Evolutionary conservation across 2,797 vertebrate genomes (phyloP), one percentile per base, ranked within the genome.

Genomic region (Eospalax fontanierii): DNA sequence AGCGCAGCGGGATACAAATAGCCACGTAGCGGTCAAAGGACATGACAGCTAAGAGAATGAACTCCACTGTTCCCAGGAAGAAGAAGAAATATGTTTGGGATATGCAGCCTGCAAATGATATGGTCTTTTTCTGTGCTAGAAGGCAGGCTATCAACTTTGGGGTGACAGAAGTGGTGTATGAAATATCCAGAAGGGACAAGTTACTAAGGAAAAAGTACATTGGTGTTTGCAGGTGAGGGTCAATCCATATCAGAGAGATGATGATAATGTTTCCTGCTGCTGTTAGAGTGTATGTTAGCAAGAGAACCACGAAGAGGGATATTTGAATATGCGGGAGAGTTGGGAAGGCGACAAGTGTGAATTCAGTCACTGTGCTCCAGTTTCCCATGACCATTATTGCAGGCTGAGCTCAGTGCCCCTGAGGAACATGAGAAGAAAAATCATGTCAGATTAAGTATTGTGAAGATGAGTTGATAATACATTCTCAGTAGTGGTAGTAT

Each of bases 171-270:
- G 89, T 95, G 26, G 95, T 95, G 35, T 93, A 96, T 46, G 91
- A 82, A 35, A 97, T 96, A 84, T 96, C 94, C 40, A 97, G 73
- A 50, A 90, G n/a, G 15, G 95, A 93, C 33, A 95, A 91, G 54
- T 97, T 93, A 81, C 93, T 82, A 79, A 97, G 96, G 81, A 96
- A 95, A 66, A 95, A 94, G 66, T 95, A 97, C 96, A 97, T 95
- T 59, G 96, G 96, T 5, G 89, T 95, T 73, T 87, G 87, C 4
- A 97, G 66, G 14, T 2, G 73, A 61, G 63, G 5, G 38, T 95
- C 66, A 12, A 54, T 71, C 38, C 93, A 74, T 71, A 91, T 93
- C 19, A 97, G 75, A 35, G 38, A 76, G 87, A 96, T 85, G 33
- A 96, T 96, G 57, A 80, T 43, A 19, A 94, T 73, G 30, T 97